Evolutionary conservation across 2,888 invertebrate species (phyloP), one percentile per base, ranked within the genome.

Genomic region (Euzophera pinguis): DNA sequence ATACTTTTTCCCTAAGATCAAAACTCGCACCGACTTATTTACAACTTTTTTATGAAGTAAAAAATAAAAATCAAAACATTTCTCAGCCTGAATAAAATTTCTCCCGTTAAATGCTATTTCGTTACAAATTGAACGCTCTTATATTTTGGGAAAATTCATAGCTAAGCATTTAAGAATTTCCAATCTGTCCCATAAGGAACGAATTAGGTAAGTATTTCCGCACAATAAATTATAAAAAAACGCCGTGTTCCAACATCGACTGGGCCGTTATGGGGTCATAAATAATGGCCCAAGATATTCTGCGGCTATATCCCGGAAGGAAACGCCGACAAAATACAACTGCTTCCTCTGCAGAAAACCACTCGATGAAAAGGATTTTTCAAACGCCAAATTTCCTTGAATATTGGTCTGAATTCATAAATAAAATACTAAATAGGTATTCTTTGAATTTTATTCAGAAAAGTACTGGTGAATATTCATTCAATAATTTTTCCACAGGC

Each of bases 171-270:
- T 32, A 17, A 41, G 39, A 37, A 22, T 22, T 39, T 10, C 63
- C 69, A 71, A 67, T 69, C 65, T 62, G 69, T 71, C 72, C 71
- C 71, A 78, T 80, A 80, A 69, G 71, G 65, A 71, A 75, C 72
- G 78, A 84, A 85, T 85, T 84, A 80, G 77, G 76, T 71, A 72
- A 75, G 82, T 81, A 84, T 84, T 84, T 80, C 74, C 77, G 61
- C 59, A 68, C 71, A 71, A 81, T 86, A 84, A 84, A 80, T 86
- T 84, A 80, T 79, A 77, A 78, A 39, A n/a, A 78, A 80, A 77
- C 76, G 76, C 79, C 76, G 79, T 79, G 77, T 75, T 75, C 71
- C 55, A 73, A 76, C 75, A 73, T 73, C 69, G 80, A 71, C 65
- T 68, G 55, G 71, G 62, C 66, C 71, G 70, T 73, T 74, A 75